Evolutionary conservation across 2,888 invertebrate species (phyloP).

Genomic region (Acrobasis suavella): DNA sequence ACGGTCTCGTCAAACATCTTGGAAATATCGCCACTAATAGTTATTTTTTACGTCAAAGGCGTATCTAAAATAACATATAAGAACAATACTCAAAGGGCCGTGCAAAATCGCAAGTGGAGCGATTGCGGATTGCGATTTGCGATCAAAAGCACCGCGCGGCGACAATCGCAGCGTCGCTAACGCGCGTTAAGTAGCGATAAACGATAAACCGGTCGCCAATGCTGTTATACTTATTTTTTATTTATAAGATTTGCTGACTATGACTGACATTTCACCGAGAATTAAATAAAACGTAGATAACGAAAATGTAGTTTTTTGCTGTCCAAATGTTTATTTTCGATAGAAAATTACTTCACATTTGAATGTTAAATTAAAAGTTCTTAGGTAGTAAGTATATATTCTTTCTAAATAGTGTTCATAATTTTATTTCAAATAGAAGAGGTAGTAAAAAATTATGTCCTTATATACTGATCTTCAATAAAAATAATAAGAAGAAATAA

Average conservation of each 20-base stretch:
- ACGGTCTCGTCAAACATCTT: neutral
- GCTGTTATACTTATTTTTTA: neutral
- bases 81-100: constrained; percentile 43
- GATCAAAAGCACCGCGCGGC: constrained; percentile 49
- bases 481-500: too few relatives aligned
- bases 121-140: constrained; percentile 31
- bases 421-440: too few relatives aligned
- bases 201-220: neutral
- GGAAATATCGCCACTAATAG: neutral
- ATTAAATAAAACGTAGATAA: too few relatives aligned
- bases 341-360: too few relatives aligned
- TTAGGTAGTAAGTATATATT: neutral
- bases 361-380: too few relatives aligned
- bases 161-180: constrained; percentile 2
- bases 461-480: too few relatives aligned
- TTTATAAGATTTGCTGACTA: neutral
- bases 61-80: constrained; percentile 21
- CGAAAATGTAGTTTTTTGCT: too few relatives aligned
- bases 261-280: neutral
- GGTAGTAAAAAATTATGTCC: too few relatives aligned
- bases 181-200: constrained; percentile 18
- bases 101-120: constrained; percentile 45
- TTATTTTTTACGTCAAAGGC: neutral
- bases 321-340: too few relatives aligned
- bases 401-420: too few relatives aligned